Base-by-base conservation (phyloP, 2,113 vertebrate genomes). In the Sander lucioperca region DNA sequence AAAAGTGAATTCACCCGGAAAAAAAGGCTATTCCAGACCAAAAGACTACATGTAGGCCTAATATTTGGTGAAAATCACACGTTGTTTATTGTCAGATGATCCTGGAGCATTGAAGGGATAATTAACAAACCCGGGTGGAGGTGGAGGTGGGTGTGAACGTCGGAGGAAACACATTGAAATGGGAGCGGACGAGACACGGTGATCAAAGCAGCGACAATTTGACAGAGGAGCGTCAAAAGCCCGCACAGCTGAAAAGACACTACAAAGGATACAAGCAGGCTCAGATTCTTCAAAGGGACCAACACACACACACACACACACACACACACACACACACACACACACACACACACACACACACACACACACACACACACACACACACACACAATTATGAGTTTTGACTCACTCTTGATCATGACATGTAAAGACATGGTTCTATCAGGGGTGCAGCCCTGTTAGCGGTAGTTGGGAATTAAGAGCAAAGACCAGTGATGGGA, bases 151-250 rank as follows among this genome's bases (percentile, higher is more conserved):
- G 94, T 92, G 93, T 87, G 86, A 93, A 92, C 27, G 62, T 74
- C 21, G 51, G 71, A 80, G 83, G 83, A 86, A 82, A 69, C 33
- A 30, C 63, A 72, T 74, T 85, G 82, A 87, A 83, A 87, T 68
- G 76, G 54, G 81, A 90, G 84, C 59, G 48, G 86, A 86, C 10
- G 61, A 79, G 66, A 82, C 57, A 19, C 58, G 43, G 15, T 57
- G 91, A 95, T 94, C 92, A 93, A 92, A 93, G 92, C 76, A 61
- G 80, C 1, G 83, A 58, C 79, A 81, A 76, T 89, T 80, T 88
- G 90, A 93, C 90, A 85, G 90, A 39, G 6, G 71, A 82, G 87
- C 68, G 87, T 92, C 85, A 71, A 89, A 43, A 84, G 64, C 27
- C 14, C 13, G 48, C 53, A 27, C 65, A 68, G 47, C 50, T 68